Base-by-base conservation (phyloP, 2,113 vertebrate genomes). In the Gobio gobio region DNA sequence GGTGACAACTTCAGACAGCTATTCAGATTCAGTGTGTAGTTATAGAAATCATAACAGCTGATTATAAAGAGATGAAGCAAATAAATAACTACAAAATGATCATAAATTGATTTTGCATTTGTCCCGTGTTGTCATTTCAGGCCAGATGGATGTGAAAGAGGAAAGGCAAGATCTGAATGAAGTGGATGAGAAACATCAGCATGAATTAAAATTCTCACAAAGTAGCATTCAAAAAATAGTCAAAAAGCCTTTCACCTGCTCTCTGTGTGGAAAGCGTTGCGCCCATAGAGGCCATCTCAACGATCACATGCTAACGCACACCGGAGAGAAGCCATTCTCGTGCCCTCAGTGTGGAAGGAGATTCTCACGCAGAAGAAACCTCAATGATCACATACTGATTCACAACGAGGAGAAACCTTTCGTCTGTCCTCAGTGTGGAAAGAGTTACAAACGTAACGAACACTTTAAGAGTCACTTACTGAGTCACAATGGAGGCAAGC, bases 301-400 rank as follows among this genome's bases (percentile, higher is more conserved):
- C 22, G 68, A 40, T 45, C 68, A 73, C 40, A 20, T 73, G 40
- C 3, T 40, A 20, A 73, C 20, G 45, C 68, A 73, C 68, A 73
- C 68, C 1, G 68, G 68, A 45, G 40, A 40, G 3, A 73, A 45
- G 33, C 68, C 68, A 9, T 73, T 73, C 9, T 10, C 24, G 5
- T 68, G 64, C 64, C 29, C 64, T 68, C 29, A 68, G 29, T 68
- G 64, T 68, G 64, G 64, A 36, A 68, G 26, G 29, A 68, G 64
- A 36, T 68, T 68, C 64, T 68, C 64, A 16, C 64, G 29, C 12
- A 68, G 64, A 14, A 26, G 64, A 68, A 68, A 68, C 29, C 64
- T 68, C 14, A 68, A 36, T 1, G 24, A 68, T 18, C 68, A 40
- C 68, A 73, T 22, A 10, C 33, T 73, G 13, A 45, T 18, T 12